Evolutionary conservation across 2,888 invertebrate genomes (phyloP), one percentile per base, ranked within the genome.

Genomic region (Odontocerum albicorne): DNA sequence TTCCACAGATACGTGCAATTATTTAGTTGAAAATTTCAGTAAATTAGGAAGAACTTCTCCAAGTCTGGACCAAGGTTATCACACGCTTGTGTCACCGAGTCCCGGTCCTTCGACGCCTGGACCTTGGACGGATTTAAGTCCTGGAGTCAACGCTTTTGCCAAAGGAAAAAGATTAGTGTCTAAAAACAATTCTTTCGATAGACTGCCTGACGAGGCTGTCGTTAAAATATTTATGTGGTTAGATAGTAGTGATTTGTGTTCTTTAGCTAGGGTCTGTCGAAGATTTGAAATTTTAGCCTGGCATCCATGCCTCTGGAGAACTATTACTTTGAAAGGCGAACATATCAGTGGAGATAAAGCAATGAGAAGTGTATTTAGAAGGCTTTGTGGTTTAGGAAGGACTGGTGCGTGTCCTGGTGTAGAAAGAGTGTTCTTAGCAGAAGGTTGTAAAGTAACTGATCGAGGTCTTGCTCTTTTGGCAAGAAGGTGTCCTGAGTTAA

Each of bases 31-130:
- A 60, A 73, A 70, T 63, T 73, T 72, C 61, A 65, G 67, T 16
- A 72, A 71, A 62, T 64, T 72, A 53, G 74, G 75, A 12, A 75
- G 82, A 62, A 76, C 80, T 60, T 83, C 83, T 66, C 85, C 88
- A 35, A 87, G 84, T 65, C 74, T 88, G 33, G 90, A 90, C 71
- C 88, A 90, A 70, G 90, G 90, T 1, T 90, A 90, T 73, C 90
- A 90, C 64, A 90, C 90, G 4, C 72, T 90, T 53, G 86, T 88
- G 0, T 79, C 82, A 15, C 79, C 82, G 38, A 79, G 80, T 63
- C 78, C 80, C 2, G 72, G 72, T n/a, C 69, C 71, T 7, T 65
- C 71, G 8, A 71, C 70, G 22, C 69, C 72, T 2, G 70, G 70
- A 1, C 72, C 72, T 39, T 73, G 73, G 70, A 71, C 67, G 44